Conservation (phyloP, 1,140 invertebrate genomes). For the Papilio glaucus region DNA sequence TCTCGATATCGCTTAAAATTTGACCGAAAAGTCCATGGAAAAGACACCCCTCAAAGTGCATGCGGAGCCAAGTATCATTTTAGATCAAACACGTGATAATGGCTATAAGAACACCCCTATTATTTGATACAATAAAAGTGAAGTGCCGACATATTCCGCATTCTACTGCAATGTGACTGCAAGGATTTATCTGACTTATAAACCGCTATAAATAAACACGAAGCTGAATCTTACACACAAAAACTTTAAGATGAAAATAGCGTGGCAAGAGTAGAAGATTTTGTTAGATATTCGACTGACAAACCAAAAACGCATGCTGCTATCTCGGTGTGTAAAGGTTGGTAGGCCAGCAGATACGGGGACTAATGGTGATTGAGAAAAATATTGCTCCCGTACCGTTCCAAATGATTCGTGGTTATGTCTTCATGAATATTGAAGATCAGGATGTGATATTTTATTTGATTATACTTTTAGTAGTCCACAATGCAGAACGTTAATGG, state of each 20-base stretch:
- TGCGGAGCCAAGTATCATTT: conserved; percentile 76
- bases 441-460: conserved; percentile 72
- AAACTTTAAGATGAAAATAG: conserved; percentile 44
- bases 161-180: conserved; percentile 72
- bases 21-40: conserved; percentile 54
- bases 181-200: conserved; percentile 59
- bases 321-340: conserved; percentile 71
- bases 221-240: conserved; percentile 47
- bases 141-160: conserved; percentile 82
- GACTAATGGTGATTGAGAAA: conserved; percentile 83
- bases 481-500: conserved; percentile 62
- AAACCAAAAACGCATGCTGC: conserved; percentile 49
- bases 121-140: conserved; percentile 83
- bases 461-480: conserved; percentile 63
- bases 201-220: conserved; percentile 39
- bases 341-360: conserved; percentile 72
- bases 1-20: conserved; percentile 59
- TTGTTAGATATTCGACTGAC: conserved; percentile 69
- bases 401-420: conserved; percentile 77
- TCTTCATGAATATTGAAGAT: conserved; percentile 83
- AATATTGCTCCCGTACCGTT: conserved; percentile 71
- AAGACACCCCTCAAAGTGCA: conserved; percentile 59
- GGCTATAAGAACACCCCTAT: conserved; percentile 81
- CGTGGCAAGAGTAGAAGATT: conserved; percentile 41
- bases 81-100: conserved; percentile 83